A percentile compares a stretch with the other conserved stretches of the same genome.
These are phyloP conservation scores for Ernsta delagoae DNA, from an alignment of 2,888 invertebrate species.

Conservation along the genomic window DNA sequence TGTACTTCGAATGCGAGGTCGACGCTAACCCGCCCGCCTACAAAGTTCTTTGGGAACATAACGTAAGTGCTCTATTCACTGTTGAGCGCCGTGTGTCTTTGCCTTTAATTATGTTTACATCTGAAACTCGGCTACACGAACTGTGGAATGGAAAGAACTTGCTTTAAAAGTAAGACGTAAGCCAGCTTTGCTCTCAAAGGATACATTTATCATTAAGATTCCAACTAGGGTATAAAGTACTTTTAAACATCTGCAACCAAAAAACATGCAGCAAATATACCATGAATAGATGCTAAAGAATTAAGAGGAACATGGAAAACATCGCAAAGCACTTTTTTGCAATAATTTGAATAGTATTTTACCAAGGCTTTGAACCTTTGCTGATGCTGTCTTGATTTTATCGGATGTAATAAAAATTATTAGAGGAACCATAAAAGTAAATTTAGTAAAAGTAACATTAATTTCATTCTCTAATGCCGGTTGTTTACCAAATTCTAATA, in stretches of 20 bases:
- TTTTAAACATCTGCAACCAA: neutral
- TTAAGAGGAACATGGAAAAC: too few species aligned
- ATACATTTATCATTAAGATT: neutral
- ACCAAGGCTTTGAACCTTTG: too few species aligned
- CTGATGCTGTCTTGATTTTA: too few species aligned
- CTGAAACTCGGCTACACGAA: neutral
- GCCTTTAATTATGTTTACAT: slow-evolving; percentile 7
- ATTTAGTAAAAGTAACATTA: too few species aligned
- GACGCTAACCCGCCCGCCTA: slow-evolving; percentile 81
- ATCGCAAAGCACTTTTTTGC: too few species aligned
- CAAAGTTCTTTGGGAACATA: slow-evolving; percentile 82
- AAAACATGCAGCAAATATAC: neutral
- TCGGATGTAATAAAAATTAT: too few species aligned
- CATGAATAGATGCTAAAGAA: too few species aligned
- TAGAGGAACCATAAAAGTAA: too few species aligned
- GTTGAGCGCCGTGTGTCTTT: neutral
- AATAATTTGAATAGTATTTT: too few species aligned
- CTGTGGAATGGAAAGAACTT: neutral
- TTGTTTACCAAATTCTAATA: too few species aligned
- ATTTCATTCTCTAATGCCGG: too few species aligned
- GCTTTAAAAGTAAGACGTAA: neutral
- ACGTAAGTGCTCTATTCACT: slow-evolving; percentile 61
- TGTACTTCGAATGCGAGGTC: slow-evolving; percentile 70
- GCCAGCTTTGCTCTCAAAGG: slow-evolving; percentile 1
- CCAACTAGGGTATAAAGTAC: neutral